Base-by-base conservation (phyloP, 1,140 invertebrate genomes). In the Panagrolaimus sp. region DNA sequence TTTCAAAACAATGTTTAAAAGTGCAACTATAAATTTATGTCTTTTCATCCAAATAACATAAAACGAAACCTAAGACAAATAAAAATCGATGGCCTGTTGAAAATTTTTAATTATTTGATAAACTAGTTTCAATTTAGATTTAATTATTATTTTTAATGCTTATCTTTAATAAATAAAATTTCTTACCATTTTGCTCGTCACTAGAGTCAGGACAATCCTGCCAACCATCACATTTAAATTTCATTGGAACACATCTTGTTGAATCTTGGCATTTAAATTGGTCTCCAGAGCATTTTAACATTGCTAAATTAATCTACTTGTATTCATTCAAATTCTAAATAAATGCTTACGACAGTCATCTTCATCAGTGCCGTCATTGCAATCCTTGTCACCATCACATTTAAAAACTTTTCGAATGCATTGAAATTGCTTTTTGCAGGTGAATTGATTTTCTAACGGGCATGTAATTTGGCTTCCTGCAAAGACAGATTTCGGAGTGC, bases 311-410 rank as follows among this genome's bases (percentile, higher is more conserved):
- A 38, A 38, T 4, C 32, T 38, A 7, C 17, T 3, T 21, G 52
- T 28, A 12, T 21, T n/a, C 52, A 12, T 4, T 14, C 12, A 21
- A 21, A 10, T 8, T 21, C 28, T 21, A n/a, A 12, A 10, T n/a
- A 26, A 28, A 52, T 52, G 48, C 52, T 58, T 58, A 12, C 52
- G 21, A 24, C 52, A 58, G 5, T 17, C 58, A 0, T 71, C 65
- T 69, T 85, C 85, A 75, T 86, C 85, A 43, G 76, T 79, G 21
- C 79, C 82, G 73, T 86, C 83, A 21, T 86, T 74, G 81, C 93
- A 95, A 71, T 95, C 91, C 4, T 86, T 80, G 45, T 89, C 87
- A 0, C 90, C 90, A 68, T 91, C 90, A 84, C 93, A 95, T 73
- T 89, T 89, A 68, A 91, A 85, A 68, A 90, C 87, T 43, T 89